Percentiles rank a stretch among this genome's conserved stretches.
These are phyloP conservation scores for Pammene aurita DNA, from an alignment of 2,888 invertebrate genomes.

Conservation along the genomic window DNA sequence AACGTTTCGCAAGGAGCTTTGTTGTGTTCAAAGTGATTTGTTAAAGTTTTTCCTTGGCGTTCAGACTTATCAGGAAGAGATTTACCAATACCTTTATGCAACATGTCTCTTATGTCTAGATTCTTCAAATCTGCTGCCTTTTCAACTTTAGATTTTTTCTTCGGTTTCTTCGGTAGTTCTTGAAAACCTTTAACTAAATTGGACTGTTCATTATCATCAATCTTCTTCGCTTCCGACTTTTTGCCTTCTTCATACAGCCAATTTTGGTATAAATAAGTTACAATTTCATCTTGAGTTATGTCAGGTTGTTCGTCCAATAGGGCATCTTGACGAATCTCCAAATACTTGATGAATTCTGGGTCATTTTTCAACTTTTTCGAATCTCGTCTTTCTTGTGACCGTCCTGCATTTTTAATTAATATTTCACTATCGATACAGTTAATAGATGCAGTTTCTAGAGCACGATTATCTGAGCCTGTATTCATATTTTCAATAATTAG, in stretches of 20 bases:
- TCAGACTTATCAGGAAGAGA: slow-evolving; percentile 20
- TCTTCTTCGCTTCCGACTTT: slow-evolving; percentile 62
- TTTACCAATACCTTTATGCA: slow-evolving; percentile 66
- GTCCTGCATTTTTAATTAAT: slow-evolving; percentile 51
- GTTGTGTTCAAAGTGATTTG: too few species aligned
- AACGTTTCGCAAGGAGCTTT: too few species aligned
- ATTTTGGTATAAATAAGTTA: slow-evolving; percentile 74
- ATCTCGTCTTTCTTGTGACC: slow-evolving; percentile 44
- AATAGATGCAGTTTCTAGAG: slow-evolving; percentile 50
- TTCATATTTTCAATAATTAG: neutral
- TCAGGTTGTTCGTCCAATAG: slow-evolving; percentile 80
- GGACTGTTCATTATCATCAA: slow-evolving; percentile 62
- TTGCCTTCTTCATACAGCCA: slow-evolving; percentile 74
- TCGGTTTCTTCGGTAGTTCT: slow-evolving; percentile 57
- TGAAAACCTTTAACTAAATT: slow-evolving; percentile 65
- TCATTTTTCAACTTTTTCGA: slow-evolving; percentile 52
- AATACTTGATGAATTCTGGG: slow-evolving; percentile 76
- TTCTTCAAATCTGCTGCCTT: slow-evolving; percentile 47
- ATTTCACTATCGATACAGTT: slow-evolving; percentile 57
- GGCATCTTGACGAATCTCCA: slow-evolving; percentile 73
- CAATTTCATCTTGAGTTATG: slow-evolving; percentile 69
- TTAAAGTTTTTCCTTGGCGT: too few species aligned
- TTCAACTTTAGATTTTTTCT: slow-evolving; percentile 59
- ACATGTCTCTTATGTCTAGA: slow-evolving; percentile 44
- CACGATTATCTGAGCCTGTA: slow-evolving; percentile 21